Evolutionary conservation across 2,113 vertebrate species (phyloP), one percentile per base, ranked within the genome.

Genomic region (Leucoraja erinaceus): DNA sequence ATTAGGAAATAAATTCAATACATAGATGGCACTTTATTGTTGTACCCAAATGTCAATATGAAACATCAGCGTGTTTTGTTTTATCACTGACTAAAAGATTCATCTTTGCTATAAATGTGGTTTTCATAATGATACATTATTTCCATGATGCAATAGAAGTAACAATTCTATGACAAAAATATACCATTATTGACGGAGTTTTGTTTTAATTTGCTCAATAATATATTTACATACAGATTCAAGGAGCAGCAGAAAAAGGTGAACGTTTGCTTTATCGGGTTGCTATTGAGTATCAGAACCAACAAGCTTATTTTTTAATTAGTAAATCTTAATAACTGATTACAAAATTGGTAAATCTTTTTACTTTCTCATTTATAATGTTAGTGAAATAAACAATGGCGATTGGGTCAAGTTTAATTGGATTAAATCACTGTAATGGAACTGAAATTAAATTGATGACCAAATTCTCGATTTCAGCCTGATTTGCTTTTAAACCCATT

Each of bases 21-120:
- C n/a, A 68, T 33, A 66, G 31, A 68, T 68, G 84, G 84, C 84
- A 88, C 84, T 88, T 88, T 88, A 66, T 88, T 90, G 9, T 90
- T 68, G 68, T 90, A 68, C 61, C n/a, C 61, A 31, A 63, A 68
- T 68, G 59, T 1, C 56, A 63, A 28, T 88, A 5, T 66, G 25
- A 61, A 90, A 14, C 8, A 63, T 90, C n/a, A 18, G 18, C 86
- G 68, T 33, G 8, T 16, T 88, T 88, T 88, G 59, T 33, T 88
- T 66, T 66, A 47, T 66, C 31, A 66, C 28, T n/a, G n/a, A 4
- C 86, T 20, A 33, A 31, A 90, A 68, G 63, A 63, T 61, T 9
- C 14, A 20, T 22, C 20, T 8, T 33, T n/a, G 28, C 84, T 66
- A 66, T 68, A 63, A 90, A 68, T 72, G 63, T 66, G 8, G 12